Conservation (phyloP, 2,113 vertebrate genomes). For the Protobothrops flavoviridis region DNA sequence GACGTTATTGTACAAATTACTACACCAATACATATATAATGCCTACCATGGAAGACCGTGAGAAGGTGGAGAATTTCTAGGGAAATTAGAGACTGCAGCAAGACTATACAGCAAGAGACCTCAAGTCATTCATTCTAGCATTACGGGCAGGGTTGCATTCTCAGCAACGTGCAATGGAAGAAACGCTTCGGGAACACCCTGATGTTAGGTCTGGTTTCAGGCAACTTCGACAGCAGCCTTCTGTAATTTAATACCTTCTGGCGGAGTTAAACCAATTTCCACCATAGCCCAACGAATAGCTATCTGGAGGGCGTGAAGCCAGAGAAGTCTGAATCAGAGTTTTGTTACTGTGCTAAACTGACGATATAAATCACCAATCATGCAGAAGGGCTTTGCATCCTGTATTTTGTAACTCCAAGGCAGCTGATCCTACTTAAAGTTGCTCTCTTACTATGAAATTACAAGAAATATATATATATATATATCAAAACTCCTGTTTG, state of each 20-base stretch:
- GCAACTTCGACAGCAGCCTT: not conserved
- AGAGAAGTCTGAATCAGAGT: not conserved
- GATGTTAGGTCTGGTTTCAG: not conserved
- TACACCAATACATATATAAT: conserved; percentile 59
- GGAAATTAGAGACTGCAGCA: not conserved
- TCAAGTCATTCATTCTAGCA: not conserved
- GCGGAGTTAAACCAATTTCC: not conserved
- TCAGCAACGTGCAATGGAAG: not conserved
- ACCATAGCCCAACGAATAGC: not conserved
- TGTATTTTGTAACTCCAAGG: not conserved
- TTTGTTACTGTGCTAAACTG: conserved; percentile 10
- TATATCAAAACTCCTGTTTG: too few relatives aligned
- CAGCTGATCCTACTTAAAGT: not conserved
- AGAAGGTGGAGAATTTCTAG: not conserved
- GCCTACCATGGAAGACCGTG: conserved; percentile 55
- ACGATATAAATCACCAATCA: not conserved
- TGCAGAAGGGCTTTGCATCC: not conserved
- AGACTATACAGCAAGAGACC: not conserved
- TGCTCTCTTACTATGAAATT: not conserved
- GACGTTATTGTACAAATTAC: conserved; percentile 64
- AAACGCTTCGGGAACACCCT: conserved; percentile 24
- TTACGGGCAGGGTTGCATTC: not conserved
- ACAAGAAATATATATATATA: too few relatives aligned
- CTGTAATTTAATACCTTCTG: not conserved
- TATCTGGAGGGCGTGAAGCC: not conserved